A percentile compares a stretch with the other conserved stretches of the same genome.
Evolutionary conservation across 2,888 invertebrate genomes (phyloP).

Genomic region (Caenorhabditis sp.): DNA sequence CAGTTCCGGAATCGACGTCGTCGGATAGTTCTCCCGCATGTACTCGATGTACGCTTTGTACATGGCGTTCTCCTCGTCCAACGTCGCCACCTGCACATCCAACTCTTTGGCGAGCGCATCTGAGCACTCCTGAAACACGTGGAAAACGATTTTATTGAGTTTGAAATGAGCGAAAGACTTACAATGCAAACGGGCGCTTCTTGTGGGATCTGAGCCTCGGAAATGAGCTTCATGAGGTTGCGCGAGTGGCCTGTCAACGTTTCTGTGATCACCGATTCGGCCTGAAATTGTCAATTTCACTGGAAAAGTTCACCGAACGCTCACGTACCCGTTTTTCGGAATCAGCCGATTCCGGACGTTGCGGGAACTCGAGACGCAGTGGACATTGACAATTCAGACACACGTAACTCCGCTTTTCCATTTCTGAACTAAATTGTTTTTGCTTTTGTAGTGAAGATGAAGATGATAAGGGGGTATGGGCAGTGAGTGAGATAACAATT

Average conservation of each 20-base stretch:
- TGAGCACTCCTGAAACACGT: conserved; percentile 72
- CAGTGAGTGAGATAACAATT: not conserved
- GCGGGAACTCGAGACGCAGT: conserved; percentile 50
- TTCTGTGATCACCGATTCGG: conserved; percentile 43
- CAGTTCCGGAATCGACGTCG: conserved; percentile 55
- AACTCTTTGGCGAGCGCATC: conserved; percentile 68
- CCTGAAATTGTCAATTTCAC: conserved; percentile 31
- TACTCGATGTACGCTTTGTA: conserved; percentile 67
- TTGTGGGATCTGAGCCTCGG: conserved; percentile 66
- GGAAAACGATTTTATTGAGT: conserved; percentile 2
- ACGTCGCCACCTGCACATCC: conserved; percentile 65
- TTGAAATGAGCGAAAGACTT: not conserved
- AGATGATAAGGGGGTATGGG: too few relatives aligned
- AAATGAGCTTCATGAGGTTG: conserved; percentile 71
- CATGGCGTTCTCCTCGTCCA: conserved; percentile 70
- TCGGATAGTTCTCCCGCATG: conserved; percentile 58
- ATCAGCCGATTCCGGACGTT: conserved; percentile 48
- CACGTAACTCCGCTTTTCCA: conserved; percentile 38
- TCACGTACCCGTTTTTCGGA: conserved; percentile 36
- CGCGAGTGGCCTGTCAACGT: conserved; percentile 54
- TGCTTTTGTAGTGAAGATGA: not conserved
- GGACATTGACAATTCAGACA: conserved; percentile 60
- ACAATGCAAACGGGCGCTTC: conserved; percentile 76
- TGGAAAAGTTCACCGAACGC: too few relatives aligned
- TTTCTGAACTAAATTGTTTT: conserved; percentile 7